A percentile compares a stretch with the other conserved stretches of the same genome.
These are phyloP conservation scores for Galago senegalensis DNA, from an alignment of 2,797 vertebrate genomes.

Conservation along the genomic window DNA sequence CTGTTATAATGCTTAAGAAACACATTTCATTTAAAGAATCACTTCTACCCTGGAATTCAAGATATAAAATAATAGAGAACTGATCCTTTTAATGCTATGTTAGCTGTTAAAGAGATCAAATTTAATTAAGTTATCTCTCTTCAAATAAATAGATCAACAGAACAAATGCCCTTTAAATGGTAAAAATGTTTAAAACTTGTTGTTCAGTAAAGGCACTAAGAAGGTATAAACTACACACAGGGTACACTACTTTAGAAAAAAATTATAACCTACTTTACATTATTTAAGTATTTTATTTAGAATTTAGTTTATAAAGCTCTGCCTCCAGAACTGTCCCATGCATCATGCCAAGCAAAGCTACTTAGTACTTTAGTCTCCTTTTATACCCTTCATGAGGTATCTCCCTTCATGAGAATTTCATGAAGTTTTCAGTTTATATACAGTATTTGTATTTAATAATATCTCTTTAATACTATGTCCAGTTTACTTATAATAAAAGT, in stretches of 20 bases:
- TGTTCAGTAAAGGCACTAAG: slow-evolving; percentile 29
- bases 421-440: neutral
- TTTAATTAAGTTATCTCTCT: slow-evolving; percentile 72
- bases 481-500: neutral
- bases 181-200: slow-evolving; percentile 65
- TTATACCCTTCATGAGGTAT: neutral
- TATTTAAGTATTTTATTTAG: slow-evolving; percentile 45
- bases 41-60: slow-evolving; percentile 53
- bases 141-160: slow-evolving; percentile 77
- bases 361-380: neutral
- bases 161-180: slow-evolving; percentile 55
- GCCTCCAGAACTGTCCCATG: slow-evolving; percentile 1
- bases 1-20: slow-evolving; percentile 58
- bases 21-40: slow-evolving; percentile 65
- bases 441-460: neutral
- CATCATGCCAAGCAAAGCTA: neutral
- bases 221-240: slow-evolving; percentile 7
- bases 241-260: slow-evolving; percentile 40
- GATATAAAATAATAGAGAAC: slow-evolving; percentile 60
- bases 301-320: slow-evolving; percentile 62
- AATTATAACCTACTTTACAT: slow-evolving; percentile 29
- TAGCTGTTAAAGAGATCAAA: slow-evolving; percentile 72
- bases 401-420: neutral
- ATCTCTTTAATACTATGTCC: slow-evolving; percentile 18
- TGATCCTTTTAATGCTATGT: slow-evolving; percentile 66